Percentiles rank a stretch among this genome's conserved stretches.
phyloP scores from a whole-genome alignment of 2,888 invertebrate genomes.

The Alcis repandata region DNA sequence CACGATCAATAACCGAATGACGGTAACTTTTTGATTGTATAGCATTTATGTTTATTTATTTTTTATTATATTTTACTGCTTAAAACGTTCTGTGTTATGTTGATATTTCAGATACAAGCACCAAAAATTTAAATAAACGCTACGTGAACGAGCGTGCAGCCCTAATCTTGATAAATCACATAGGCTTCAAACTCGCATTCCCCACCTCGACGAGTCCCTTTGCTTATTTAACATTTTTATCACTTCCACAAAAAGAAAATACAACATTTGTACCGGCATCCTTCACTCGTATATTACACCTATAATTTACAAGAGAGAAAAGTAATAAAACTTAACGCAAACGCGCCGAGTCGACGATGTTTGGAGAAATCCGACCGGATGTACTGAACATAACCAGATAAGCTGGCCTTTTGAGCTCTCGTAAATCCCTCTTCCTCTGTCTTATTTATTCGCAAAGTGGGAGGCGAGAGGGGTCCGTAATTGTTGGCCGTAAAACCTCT shows the following conservation, averaged over 20 bases:
- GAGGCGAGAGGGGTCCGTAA: conserved; percentile 54
- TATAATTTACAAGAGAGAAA: conserved; percentile 80
- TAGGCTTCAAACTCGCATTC: conserved; percentile 14
- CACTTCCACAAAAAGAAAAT: conserved; percentile 64
- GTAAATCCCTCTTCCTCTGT: conserved; percentile 47
- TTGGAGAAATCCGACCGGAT: conserved; percentile 74
- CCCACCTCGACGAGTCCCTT: conserved; percentile 47
- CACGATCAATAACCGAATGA: no score
- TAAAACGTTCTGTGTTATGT: no score
- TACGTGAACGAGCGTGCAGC: background rate
- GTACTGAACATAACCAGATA: conserved; percentile 66
- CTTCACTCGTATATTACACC: conserved; percentile 69
- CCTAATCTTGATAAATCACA: conserved; percentile 35
- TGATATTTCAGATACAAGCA: background rate
- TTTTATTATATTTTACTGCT: no score
- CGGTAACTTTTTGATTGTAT: no score
- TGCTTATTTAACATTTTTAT: conserved; percentile 69
- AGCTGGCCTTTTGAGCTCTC: conserved; percentile 55
- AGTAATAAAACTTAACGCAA: conserved; percentile 84
- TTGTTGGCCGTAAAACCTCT: conserved; percentile 64
- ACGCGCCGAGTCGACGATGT: conserved; percentile 74
- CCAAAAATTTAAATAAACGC: conserved; percentile 1
- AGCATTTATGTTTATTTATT: no score
- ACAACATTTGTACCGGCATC: conserved; percentile 60
- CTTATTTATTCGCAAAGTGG: conserved; percentile 47